Evolutionary conservation across 2,888 invertebrate species (phyloP), one percentile per base, ranked within the genome.

Genomic region (Caenorhabditis doughertyi): DNA sequence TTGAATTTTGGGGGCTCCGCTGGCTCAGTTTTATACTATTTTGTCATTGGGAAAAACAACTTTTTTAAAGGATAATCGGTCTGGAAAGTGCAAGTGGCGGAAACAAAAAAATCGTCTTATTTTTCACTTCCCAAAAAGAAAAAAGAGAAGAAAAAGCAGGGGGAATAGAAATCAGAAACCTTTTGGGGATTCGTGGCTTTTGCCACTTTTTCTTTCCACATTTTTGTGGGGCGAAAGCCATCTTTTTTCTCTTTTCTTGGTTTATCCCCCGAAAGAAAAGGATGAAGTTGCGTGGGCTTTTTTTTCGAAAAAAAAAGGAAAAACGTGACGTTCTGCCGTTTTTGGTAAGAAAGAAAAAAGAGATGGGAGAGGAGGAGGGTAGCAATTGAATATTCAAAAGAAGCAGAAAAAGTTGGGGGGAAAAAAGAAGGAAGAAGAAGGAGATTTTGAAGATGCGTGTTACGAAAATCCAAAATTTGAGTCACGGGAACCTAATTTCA

Each of bases 161-260:
- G n/a, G n/a, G 53, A 27, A 44, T 27, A 25, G 79, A 79, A 79
- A 79, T 79, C 79, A 79, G 79, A 79, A 79, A 79, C 79, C 79
- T 64, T 79, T 47, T 53, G 67, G 76, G 64, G 70, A 79, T 51
- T 77, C 60, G 39, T 18, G 44, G 21, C 18, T 44, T n/a, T 49
- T 21, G 49, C 58, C 56, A 47, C 44, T 47, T 47, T 71, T 39
- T 51, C 39, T 39, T 32, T 51, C 27, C n/a, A n/a, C n/a, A n/a
- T n/a, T n/a, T n/a, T n/a, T n/a, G n/a, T n/a, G n/a, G n/a, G n/a
- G n/a, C n/a, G n/a, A n/a, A n/a, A n/a, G 39, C 39, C 4, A 13
- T 2, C 16, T 39, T 39, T 39, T 2, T 39, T 32, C 18, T 27
- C 21, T 49, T 32, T 51, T 77, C 44, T 27, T 2, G 16, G 18